These are phyloP conservation scores for Aphidius ervi DNA, from an alignment of 1,140 invertebrate species.

Conservation along the genomic window DNA sequence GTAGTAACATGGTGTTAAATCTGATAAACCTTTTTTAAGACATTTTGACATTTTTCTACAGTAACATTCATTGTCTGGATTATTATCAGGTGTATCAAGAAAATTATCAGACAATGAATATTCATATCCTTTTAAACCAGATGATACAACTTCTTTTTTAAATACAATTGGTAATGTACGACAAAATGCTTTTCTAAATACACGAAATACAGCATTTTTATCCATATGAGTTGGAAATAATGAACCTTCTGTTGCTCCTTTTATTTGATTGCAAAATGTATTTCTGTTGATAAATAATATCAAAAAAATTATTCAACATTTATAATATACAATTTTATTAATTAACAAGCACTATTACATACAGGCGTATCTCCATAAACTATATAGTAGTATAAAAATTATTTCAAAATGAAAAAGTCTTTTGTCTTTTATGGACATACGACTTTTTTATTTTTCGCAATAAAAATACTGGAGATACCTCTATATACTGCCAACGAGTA, in stretches of 20 bases:
- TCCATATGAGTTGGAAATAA: constrained; percentile 58
- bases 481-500: no score
- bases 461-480: no score
- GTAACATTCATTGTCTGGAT: constrained; percentile 61
- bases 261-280: constrained; percentile 56
- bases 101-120: constrained; percentile 55
- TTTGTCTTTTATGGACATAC: no score
- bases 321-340: no score
- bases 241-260: constrained; percentile 59
- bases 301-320: background rate
- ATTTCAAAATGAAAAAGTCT: no score
- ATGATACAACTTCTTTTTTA: constrained; percentile 31
- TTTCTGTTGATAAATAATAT: constrained; percentile 36
- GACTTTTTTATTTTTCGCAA: no score
- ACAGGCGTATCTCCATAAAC: no score
- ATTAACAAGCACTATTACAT: no score
- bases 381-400: no score
- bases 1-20: constrained; percentile 70
- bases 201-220: constrained; percentile 51
- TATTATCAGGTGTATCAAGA: constrained; percentile 55
- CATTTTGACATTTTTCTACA: constrained; percentile 55
- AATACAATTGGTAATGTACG: constrained; percentile 59
- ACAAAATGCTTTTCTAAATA: constrained; percentile 69
- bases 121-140: constrained; percentile 47
- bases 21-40: constrained; percentile 61